Percentiles rank a stretch among this genome's conserved stretches.
phyloP scores from a whole-genome alignment of 2,888 invertebrate species.

The Papilio protenor region DNA sequence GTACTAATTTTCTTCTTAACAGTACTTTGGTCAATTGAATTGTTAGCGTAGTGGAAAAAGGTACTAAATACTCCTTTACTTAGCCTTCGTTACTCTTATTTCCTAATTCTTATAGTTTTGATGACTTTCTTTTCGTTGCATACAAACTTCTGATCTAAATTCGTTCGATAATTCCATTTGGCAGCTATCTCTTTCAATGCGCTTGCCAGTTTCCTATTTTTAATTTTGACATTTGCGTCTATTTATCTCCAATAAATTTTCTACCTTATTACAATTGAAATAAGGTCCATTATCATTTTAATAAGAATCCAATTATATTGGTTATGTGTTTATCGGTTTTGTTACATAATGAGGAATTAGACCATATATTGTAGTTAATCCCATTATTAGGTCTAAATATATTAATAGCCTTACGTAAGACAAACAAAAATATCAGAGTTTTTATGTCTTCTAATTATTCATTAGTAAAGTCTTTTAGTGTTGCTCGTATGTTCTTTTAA shows the following conservation, averaged over 20 bases:
- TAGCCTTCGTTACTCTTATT: background rate
- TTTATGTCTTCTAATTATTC: background rate
- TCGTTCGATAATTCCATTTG: conserved; percentile 60
- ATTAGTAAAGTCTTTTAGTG: too few species aligned
- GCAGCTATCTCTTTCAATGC: conserved; percentile 60
- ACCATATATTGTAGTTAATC: conserved; percentile 13
- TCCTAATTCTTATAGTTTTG: background rate
- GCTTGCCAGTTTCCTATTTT: conserved; percentile 53
- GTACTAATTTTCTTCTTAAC: too few species aligned
- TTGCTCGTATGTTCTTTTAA: too few species aligned
- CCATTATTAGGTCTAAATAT: background rate
- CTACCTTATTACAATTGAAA: background rate
- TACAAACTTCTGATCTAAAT: conserved; percentile 47
- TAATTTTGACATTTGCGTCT: conserved; percentile 51
- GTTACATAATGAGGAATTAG: conserved; percentile 26
- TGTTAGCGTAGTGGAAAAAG: background rate
- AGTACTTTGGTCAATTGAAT: background rate
- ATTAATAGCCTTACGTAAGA: background rate
- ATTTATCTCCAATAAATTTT: conserved; percentile 2
- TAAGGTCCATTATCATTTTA: conserved; percentile 16
- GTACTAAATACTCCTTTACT: background rate
- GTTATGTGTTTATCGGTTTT: conserved; percentile 4
- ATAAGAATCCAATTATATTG: background rate
- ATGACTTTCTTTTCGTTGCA: conserved; percentile 29
- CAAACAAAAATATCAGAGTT: background rate